Percentiles rank a stretch among this genome's conserved stretches.
These are phyloP conservation scores for Enteromius radiatus DNA, from an alignment of 2,797 vertebrate species.

Conservation along the genomic window DNA sequence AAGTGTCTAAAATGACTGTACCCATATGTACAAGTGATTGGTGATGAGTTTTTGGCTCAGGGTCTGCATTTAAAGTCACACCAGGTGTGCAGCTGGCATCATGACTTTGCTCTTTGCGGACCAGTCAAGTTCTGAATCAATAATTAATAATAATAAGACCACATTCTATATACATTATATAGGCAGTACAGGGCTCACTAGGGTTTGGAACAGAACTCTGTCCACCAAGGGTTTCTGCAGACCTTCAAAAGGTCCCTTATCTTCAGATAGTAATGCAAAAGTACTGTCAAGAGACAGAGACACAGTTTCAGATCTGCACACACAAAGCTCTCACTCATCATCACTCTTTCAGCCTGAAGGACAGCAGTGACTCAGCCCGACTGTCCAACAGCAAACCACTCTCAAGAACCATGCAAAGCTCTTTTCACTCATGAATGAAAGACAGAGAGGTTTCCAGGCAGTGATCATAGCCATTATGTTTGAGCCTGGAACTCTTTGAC, in stretches of 20 bases:
- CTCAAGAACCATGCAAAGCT: slow-evolving; percentile 3
- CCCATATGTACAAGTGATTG: too few species aligned
- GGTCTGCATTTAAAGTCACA: too few species aligned
- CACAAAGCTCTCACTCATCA: neutral
- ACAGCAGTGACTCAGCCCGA: slow-evolving; percentile 17
- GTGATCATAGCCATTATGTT: slow-evolving; percentile 51
- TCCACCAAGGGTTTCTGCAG: rapidly evolving
- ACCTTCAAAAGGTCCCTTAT: neutral
- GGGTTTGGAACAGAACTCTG: neutral
- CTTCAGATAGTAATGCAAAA: slow-evolving; percentile 37
- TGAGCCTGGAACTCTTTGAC: slow-evolving; percentile 15
- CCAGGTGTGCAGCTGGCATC: too few species aligned
- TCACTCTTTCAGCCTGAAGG: neutral
- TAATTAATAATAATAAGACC: too few species aligned
- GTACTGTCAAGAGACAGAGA: neutral
- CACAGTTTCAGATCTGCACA: neutral
- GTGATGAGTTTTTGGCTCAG: too few species aligned
- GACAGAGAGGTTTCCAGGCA: slow-evolving; percentile 25
- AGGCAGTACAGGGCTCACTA: neutral
- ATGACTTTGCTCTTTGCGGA: too few species aligned
- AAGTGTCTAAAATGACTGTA: too few species aligned
- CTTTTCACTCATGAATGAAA: slow-evolving; percentile 13
- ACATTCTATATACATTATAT: neutral
- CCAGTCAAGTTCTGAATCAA: too few species aligned
- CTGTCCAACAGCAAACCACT: slow-evolving; percentile 7